Base-by-base conservation (phyloP, 2,113 vertebrate genomes). In the Microcebus griseorufus region DNA sequence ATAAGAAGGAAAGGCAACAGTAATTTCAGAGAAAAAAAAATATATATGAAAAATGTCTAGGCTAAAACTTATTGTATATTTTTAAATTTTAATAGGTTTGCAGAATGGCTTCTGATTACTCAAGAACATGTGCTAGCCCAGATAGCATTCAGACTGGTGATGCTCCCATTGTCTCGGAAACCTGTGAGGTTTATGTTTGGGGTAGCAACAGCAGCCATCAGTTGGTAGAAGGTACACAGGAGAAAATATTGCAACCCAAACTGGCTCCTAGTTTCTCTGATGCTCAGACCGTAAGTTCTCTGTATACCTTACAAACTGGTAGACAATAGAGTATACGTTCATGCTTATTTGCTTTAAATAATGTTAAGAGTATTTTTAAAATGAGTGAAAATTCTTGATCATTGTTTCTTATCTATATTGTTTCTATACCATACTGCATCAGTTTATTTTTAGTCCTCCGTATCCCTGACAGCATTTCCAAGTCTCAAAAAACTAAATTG, bases 111-210 rank as follows among this genome's bases (percentile, higher is more conserved):
- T 99, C 99, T 0, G 99, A 99, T 98, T 99, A 99, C 90, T 99
- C 99, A 29, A 99, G 99, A 95, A 99, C 99, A 0, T 99, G 99
- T 94, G 99, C 99, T n/a, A 99, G 99, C 94, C 99, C 99, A 5
- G 99, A 99, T 97, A 99, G 99, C 98, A 99, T 99, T 62, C 99
- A 99, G 98, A 99, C 99, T 0, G 99, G 99, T 0, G 99, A 99
- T 95, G 98, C 99, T 0, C 99, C 99, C 7, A 98, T 99, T 42
- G 99, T 99, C 96, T 99, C 99, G 0, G 99, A 99, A 97, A 99
- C 99, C 51, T 99, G 99, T 45, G 99, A 99, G 97, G 99, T 99
- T 0, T 99, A 99, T 55, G 99, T 99, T 14, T 99, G 99, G 99
- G 99, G 99, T 14, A 99, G 99, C 84, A 99, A 99, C 97, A 99